Base-by-base conservation (phyloP, 2,888 invertebrate species). In the Mesorhabditis belari region DNA sequence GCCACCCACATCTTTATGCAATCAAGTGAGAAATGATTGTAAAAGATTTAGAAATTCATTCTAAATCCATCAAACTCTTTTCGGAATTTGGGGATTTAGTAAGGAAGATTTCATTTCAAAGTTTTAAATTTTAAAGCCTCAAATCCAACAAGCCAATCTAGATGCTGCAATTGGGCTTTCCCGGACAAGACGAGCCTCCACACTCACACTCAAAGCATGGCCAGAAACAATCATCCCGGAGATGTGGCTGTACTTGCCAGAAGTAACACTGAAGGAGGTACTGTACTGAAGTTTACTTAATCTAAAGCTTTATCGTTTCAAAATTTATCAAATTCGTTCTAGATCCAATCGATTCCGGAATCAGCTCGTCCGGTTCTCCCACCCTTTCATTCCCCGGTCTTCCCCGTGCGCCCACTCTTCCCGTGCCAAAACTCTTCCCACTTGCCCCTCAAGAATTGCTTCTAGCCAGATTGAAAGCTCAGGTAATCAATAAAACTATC, bases 121-220 rank as follows among this genome's bases (percentile, higher is more conserved):
- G 9, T 55, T 2, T 3, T 55, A 17, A 55, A 26, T 2, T 35
- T 63, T 55, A n/a, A n/a, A n/a, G n/a, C n/a, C n/a, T n/a, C n/a
- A n/a, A n/a, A n/a, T n/a, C n/a, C n/a, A n/a, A n/a, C n/a, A n/a
- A n/a, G n/a, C 4, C 17, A 12, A n/a, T 49, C 12, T 24, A 49
- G 62, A n/a, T 80, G 80, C 64, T 80, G 80, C 62, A 80, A 80
- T 64, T 80, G 77, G 77, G 77, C 77, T 25, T 79, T 79, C 55
- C 77, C 77, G 3, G 77, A 79, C 67, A 79, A 79, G 61, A 77
- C 76, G 9, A 70, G 71, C 50, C 70, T 76, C n/a, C 76, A 73
- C 66, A 77, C 73, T 53, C 75, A 71, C 66, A 79, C 74, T 74
- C 74, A 76, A 58, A 67, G 68, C 54, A 76, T 77, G 77, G 59